Evolutionary conservation across 64 coral and sea anemone genomes (phyloP).

Genomic region (Pachyseris speciosa): DNA sequence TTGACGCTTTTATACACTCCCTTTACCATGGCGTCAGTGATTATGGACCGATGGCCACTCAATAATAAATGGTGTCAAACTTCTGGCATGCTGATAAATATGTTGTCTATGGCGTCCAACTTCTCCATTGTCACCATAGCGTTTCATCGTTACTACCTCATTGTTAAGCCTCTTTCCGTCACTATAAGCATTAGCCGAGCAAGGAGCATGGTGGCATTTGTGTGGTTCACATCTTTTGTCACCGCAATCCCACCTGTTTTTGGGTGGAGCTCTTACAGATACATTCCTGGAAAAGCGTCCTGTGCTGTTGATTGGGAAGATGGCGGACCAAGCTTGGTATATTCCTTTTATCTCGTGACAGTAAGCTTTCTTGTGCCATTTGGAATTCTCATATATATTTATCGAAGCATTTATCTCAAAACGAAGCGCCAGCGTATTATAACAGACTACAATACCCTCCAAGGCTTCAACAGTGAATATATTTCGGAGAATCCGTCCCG

Average conservation of each 20-base stretch:
- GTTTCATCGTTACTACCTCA: constrained; percentile 86
- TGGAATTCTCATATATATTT: constrained; percentile 66
- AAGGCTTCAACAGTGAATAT: constrained; percentile 1
- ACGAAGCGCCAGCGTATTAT: constrained; percentile 64
- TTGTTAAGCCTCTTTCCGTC: constrained; percentile 75
- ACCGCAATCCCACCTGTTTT: constrained; percentile 68
- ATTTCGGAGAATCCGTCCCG: background rate
- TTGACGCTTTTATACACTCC: constrained; percentile 68
- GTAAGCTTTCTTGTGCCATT: constrained; percentile 72
- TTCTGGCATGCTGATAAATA: constrained; percentile 71
- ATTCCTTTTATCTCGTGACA: constrained; percentile 58
- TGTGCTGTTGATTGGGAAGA: constrained; percentile 82
- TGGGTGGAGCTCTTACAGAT: constrained; percentile 89
- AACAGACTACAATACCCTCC: constrained; percentile 48
- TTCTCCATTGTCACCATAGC: constrained; percentile 77
- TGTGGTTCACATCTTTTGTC: constrained; percentile 78
- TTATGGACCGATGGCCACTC: constrained; percentile 86
- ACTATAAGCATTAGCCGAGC: constrained; percentile 68
- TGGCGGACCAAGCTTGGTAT: constrained; percentile 67
- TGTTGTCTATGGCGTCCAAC: constrained; percentile 74
- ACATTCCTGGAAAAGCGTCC: constrained; percentile 76
- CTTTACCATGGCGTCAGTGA: constrained; percentile 65
- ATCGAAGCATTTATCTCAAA: constrained; percentile 78
- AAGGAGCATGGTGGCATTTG: constrained; percentile 65
- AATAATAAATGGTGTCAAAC: constrained; percentile 57